Conservation (phyloP, 2,797 vertebrate species). For the Onychomys arenicola region DNA sequence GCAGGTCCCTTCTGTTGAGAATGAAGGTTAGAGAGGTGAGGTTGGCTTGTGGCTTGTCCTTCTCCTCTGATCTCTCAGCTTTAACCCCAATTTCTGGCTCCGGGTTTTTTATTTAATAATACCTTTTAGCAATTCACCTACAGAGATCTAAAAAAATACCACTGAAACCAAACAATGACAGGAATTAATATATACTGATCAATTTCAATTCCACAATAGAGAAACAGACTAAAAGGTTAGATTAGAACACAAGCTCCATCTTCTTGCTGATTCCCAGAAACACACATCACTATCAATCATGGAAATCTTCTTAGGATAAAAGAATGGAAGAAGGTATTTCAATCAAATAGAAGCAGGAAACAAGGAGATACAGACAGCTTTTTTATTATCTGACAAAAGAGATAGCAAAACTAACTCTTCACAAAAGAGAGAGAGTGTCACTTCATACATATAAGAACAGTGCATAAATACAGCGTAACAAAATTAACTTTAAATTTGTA, state of each 20-base stretch:
- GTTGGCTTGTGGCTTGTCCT: too few species aligned
- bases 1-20: too few species aligned
- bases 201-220: not conserved
- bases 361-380: not conserved
- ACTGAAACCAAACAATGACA: not conserved
- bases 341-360: not conserved
- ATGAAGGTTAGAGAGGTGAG: too few species aligned
- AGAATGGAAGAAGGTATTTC: not conserved
- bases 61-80: too few species aligned
- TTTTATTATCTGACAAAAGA: not conserved
- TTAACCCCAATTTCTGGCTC: too few species aligned
- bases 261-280: not conserved
- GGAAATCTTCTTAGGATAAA: not conserved
- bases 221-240: not conserved
- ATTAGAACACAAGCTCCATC: not conserved
- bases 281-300: not conserved
- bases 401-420: not conserved
- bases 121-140: too few species aligned
- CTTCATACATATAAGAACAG: not conserved
- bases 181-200: not conserved
- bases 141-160: not conserved
- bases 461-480: not conserved
- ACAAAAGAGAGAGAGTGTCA: not conserved
- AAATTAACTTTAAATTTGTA: too few species aligned
- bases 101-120: too few species aligned